These are phyloP conservation scores for Melinopterus prodromus DNA, from an alignment of 2,888 invertebrate species.

Conservation along the genomic window DNA sequence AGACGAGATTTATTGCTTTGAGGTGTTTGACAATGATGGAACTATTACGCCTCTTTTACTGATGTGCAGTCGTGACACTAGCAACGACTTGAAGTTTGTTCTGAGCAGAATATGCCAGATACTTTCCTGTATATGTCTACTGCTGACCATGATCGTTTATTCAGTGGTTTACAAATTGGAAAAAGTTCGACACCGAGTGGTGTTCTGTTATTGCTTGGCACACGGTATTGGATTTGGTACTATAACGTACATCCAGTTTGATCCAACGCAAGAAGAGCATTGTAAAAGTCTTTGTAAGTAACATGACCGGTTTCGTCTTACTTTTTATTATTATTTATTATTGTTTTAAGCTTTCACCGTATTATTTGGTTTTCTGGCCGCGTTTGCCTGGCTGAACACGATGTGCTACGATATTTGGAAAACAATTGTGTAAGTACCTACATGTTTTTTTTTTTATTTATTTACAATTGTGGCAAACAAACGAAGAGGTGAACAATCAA, in stretches of 20 bases:
- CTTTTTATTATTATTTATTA: slow-evolving; percentile 23
- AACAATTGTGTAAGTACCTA: slow-evolving; percentile 75
- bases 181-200: slow-evolving; percentile 28
- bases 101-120: slow-evolving; percentile 13
- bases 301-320: slow-evolving; percentile 19
- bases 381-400: slow-evolving; percentile 81
- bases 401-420: slow-evolving; percentile 86
- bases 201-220: slow-evolving; percentile 32
- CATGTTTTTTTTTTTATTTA: too few species aligned
- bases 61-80: slow-evolving; percentile 19
- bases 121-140: slow-evolving; percentile 27
- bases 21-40: slow-evolving; percentile 12
- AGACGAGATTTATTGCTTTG: slow-evolving; percentile 33
- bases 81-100: slow-evolving; percentile 27
- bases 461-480: too few species aligned
- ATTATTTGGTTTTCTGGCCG: slow-evolving; percentile 73
- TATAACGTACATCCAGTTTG: slow-evolving; percentile 6
- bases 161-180: slow-evolving; percentile 26
- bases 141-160: slow-evolving; percentile 29
- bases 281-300: slow-evolving; percentile 10
- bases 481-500: too few species aligned
- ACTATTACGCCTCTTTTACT: slow-evolving; percentile 10
- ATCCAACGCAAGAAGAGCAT: neutral
- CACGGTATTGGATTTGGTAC: slow-evolving; percentile 25
- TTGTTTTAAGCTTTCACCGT: slow-evolving; percentile 70